Conservation (phyloP, 2,797 vertebrate genomes). For the Steatocranus sp. region DNA sequence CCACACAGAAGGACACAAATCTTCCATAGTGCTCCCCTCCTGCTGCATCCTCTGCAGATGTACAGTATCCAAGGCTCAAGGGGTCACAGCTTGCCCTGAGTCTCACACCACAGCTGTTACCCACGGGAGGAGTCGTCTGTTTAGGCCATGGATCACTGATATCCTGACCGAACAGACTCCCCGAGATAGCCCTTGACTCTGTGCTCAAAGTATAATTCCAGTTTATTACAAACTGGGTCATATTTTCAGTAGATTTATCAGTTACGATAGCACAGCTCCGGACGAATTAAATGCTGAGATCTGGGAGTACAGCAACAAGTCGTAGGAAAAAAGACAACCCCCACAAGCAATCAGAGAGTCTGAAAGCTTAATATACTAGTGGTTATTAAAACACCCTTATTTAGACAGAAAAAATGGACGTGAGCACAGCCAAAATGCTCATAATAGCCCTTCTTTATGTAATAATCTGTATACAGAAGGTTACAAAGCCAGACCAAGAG, state of each 20-base stretch:
- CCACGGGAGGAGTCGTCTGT: conserved; percentile 27
- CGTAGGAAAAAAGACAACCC: not conserved
- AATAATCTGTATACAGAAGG: not conserved
- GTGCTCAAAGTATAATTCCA: conserved; percentile 4
- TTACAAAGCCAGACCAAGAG: not conserved
- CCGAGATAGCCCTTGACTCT: not conserved
- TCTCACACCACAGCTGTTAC: conserved; percentile 37
- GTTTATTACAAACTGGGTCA: not conserved
- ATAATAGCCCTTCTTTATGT: not conserved
- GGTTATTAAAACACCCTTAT: not conserved
- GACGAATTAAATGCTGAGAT: not conserved
- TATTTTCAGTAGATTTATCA: not conserved
- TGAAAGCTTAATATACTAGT: not conserved
- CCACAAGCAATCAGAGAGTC: not conserved
- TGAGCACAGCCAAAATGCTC: not conserved
- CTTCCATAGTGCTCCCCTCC: not conserved
- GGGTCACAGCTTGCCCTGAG: conserved; percentile 26
- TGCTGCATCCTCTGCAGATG: conserved; percentile 31
- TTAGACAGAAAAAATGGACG: not conserved
- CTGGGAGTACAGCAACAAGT: not conserved
- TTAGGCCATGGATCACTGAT: conserved; percentile 38
- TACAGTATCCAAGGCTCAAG: conserved; percentile 6
- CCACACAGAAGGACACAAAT: conserved; percentile 36
- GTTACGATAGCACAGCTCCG: not conserved
- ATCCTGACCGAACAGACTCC: conserved; percentile 14